These are phyloP conservation scores for Mimumesa dahlbomi DNA, from an alignment of 2,888 invertebrate genomes.

Conservation along the genomic window DNA sequence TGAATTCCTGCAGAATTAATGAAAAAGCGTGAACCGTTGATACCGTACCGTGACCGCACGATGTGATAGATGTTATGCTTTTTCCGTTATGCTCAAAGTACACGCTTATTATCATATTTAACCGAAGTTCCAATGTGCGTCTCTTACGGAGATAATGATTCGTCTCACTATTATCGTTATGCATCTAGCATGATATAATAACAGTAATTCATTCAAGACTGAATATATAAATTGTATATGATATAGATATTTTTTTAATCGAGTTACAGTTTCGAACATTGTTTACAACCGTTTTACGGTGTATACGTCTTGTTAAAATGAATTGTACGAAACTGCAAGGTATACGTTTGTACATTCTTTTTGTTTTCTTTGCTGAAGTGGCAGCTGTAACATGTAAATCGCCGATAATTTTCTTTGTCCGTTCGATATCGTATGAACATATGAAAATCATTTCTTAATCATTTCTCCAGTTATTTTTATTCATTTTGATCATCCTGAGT, in stretches of 20 bases:
- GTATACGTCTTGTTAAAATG: too few species aligned
- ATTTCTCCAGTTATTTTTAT: neutral
- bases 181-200: conserved; percentile 3
- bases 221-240: too few species aligned
- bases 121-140: conserved; percentile 8
- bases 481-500: neutral
- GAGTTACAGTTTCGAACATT: too few species aligned
- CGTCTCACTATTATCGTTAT: conserved; percentile 15
- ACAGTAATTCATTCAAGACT: neutral
- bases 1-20: neutral
- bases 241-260: neutral
- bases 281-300: too few species aligned
- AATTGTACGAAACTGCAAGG: too few species aligned
- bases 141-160: conserved; percentile 29
- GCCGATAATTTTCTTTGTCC: too few species aligned
- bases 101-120: conserved; percentile 26
- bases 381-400: too few species aligned
- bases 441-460: neutral
- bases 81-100: conserved; percentile 32
- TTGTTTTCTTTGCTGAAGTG: too few species aligned
- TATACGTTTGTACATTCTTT: too few species aligned
- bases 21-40: conserved; percentile 1
- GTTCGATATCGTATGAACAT: too few species aligned
- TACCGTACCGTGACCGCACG: too few species aligned
- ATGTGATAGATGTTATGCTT: neutral